Evolutionary conservation across 1,140 invertebrate species (phyloP).

Genomic region (Heliothis subflexa): DNA sequence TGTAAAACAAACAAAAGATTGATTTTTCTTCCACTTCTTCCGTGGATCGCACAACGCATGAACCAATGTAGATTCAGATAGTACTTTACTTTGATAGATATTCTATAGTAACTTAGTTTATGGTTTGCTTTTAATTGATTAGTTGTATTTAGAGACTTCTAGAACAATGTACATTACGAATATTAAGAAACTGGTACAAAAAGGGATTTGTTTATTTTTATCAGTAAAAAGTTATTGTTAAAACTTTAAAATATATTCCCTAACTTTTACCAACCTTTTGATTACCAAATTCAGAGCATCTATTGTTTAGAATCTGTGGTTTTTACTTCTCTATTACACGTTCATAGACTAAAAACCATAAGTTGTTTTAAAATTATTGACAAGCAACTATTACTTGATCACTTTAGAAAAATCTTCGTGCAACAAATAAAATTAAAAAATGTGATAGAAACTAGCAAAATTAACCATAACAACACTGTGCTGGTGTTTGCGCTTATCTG

Average conservation of each 20-base stretch:
- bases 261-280: too few species aligned
- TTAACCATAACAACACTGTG: conserved; percentile 44
- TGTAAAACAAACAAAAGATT: conserved; percentile 55
- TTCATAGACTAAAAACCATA: conserved; percentile 35
- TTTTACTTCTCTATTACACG: conserved; percentile 2
- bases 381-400: conserved; percentile 21
- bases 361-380: conserved; percentile 42
- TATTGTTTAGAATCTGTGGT: not conserved
- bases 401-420: conserved; percentile 38
- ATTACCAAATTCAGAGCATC: too few species aligned
- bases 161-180: too few species aligned
- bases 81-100: conserved; percentile 27
- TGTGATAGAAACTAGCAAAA: conserved; percentile 47
- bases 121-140: conserved; percentile 3
- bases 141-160: too few species aligned
- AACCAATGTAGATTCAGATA: conserved; percentile 5
- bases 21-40: conserved; percentile 53
- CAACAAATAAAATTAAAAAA: conserved; percentile 46
- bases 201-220: too few species aligned
- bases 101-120: conserved; percentile 16
- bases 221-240: too few species aligned
- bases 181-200: too few species aligned
- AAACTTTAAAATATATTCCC: too few species aligned
- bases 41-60: conserved; percentile 45
- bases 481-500: conserved; percentile 18